Evolutionary conservation across 2,797 vertebrate genomes (phyloP), one percentile per base, ranked within the genome.

Genomic region (Hybognathus amarus): DNA sequence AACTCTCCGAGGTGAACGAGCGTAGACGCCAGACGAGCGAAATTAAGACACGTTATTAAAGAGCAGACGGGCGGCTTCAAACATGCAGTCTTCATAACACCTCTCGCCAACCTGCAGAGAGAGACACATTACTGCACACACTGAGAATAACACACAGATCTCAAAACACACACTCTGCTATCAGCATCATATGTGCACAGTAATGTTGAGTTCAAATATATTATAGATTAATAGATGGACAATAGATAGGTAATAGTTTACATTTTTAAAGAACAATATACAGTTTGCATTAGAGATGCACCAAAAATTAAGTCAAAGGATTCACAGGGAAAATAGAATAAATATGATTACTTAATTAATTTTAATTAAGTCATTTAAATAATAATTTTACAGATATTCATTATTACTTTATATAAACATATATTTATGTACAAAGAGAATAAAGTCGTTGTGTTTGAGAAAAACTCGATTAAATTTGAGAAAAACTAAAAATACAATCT

Each of bases 21-120:
- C 4, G 97, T 97, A 75, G 97, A 97, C 2, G 97, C 97, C 92
- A 97, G 92, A 47, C 95, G 94, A 74, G 96, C 97, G 61, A 97
- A 97, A 86, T 97, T 97, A 68, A n/a, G 97, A 98, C 2, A 97
- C 95, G 0, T 95, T 96, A 88, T 96, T 97, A 89, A 96, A 97
- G 30, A 98, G 96, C 10, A 97, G 92, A 80, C 96, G 96, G 18
- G 97, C 96, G 0, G 96, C 97, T 13, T 98, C 96, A 0, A 96
- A 97, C 97, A 97, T 97, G 54, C 94, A 93, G 83, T 97, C 96
- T 1, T 97, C 95, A 0, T 97, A 97, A 90, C 97, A 98, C 75
- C 96, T 94, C 90, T 98, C 97, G 5, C 97, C 97, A 15, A 97
- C 97, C 97, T 98, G 75, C 12, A 40, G 22, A 81, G 45, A 78